Base-by-base conservation (phyloP, 2,888 invertebrate genomes). In the Nezara viridula region DNA sequence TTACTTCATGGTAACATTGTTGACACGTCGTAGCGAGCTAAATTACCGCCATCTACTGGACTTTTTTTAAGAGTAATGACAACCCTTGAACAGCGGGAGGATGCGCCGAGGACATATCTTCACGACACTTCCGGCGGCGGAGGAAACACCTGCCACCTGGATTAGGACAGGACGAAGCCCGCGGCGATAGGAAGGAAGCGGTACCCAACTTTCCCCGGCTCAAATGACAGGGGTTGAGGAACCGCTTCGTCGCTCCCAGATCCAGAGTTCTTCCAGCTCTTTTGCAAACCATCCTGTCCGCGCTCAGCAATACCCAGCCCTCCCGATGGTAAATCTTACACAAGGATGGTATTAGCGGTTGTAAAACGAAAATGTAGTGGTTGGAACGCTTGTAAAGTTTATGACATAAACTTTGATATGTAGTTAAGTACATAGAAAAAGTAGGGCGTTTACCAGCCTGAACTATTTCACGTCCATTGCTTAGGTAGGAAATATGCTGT, bases 191-290 rank as follows among this genome's bases (percentile, higher is more conserved):
- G 32, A n/a, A 44, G 44, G 81, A 44, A 47, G 81, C n/a, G n/a
- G 40, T 16, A 16, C 1, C n/a, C 81, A 81, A 44, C 81, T 81
- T 81, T 81, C 81, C 81, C 81, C 44, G 81, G 10, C 37, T 44
- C 81, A 81, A 81, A 81, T 81, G 44, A 81, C 81, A 81, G 81
- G 77, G 40, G 44, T n/a, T 44, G 81, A 47, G 81, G 44, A 44
- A 44, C 7, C 81, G 81, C 81, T 81, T 81, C 81, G 81, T 14
- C 44, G 81, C 81, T 1, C 14, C 44, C 24, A 27, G 32, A 5
- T 37, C 21, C 19, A 1, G 2, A 0, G 14, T 37, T 73, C 66
- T 73, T 73, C 81, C 24, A 81, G 3, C 44, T 81, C 81, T 44
- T 37, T 27, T 50, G 52, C 32, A 50, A 50, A 86, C 47, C 86